A percentile compares a stretch with the other conserved stretches of the same genome.
These are phyloP conservation scores for Eucidaris tribuloides DNA, from an alignment of 35 echinoderm and acorn worm genomes.

Conservation along the genomic window DNA sequence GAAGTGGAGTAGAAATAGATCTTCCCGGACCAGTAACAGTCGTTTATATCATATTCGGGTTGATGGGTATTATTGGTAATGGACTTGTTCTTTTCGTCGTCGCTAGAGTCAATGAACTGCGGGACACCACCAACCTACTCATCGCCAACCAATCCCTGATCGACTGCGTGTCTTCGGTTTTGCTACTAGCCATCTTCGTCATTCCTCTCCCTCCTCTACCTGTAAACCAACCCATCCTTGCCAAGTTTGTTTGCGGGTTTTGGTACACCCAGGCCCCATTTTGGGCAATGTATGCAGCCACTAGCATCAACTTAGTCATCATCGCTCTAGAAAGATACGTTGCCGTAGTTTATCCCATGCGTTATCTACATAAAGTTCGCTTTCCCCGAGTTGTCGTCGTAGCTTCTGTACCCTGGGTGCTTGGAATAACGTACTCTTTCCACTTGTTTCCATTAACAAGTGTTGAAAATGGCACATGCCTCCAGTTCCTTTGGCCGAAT, in stretches of 20 bases:
- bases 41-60: background rate
- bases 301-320: conserved; percentile 46
- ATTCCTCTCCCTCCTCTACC: background rate
- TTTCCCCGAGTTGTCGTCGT: background rate
- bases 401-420: conserved; percentile 22
- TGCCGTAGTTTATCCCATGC: conserved; percentile 64
- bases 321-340: conserved; percentile 62
- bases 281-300: conserved; percentile 48
- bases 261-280: conserved; percentile 63
- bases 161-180: conserved; percentile 48
- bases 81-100: conserved; percentile 28
- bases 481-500: background rate
- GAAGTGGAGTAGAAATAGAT: background rate
- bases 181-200: conserved; percentile 33
- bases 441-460: background rate
- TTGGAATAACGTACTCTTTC: conserved; percentile 13
- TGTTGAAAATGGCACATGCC: background rate
- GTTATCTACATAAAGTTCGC: conserved; percentile 15
- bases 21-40: background rate
- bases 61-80: conserved; percentile 35
- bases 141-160: conserved; percentile 80
- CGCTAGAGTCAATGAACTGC: background rate
- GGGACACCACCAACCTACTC: conserved; percentile 46
- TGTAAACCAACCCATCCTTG: background rate
- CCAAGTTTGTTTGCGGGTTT: conserved; percentile 43